Conservation (phyloP, 2,797 vertebrate species). For the Arnoldichthys spilopterus region DNA sequence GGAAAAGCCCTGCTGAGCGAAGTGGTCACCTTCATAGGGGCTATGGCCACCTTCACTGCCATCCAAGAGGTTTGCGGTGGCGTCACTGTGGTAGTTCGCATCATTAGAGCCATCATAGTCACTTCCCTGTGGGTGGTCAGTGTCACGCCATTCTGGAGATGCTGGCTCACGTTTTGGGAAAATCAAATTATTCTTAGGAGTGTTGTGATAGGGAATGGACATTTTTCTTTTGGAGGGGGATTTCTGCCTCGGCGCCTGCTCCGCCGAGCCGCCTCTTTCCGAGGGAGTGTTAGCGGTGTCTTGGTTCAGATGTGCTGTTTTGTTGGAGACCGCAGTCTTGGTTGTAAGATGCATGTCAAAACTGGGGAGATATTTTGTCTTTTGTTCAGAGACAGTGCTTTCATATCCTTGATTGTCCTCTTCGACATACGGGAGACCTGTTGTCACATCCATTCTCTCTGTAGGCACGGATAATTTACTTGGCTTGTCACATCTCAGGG, state of each 20-base stretch:
- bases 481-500: slow-evolving; percentile 83
- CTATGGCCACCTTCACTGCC: slow-evolving; percentile 63
- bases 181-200: slow-evolving; percentile 83
- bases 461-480: slow-evolving; percentile 80
- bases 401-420: slow-evolving; percentile 78
- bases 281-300: slow-evolving; percentile 71
- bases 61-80: slow-evolving; percentile 64
- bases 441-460: slow-evolving; percentile 82
- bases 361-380: slow-evolving; percentile 77
- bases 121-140: slow-evolving; percentile 81
- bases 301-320: slow-evolving; percentile 76
- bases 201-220: slow-evolving; percentile 84
- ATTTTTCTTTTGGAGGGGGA: slow-evolving; percentile 70
- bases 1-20: slow-evolving; percentile 64
- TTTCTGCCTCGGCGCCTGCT: slow-evolving; percentile 69
- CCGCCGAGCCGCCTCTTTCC: slow-evolving; percentile 74
- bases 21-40: slow-evolving; percentile 61
- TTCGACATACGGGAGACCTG: slow-evolving; percentile 82
- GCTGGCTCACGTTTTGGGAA: slow-evolving; percentile 83
- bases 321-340: slow-evolving; percentile 78
- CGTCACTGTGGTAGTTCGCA: slow-evolving; percentile 82
- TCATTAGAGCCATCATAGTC: slow-evolving; percentile 78
- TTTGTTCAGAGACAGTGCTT: slow-evolving; percentile 80
- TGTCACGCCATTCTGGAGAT: slow-evolving; percentile 80
- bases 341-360: slow-evolving; percentile 77